These are phyloP conservation scores for Crocuta crocuta DNA, from an alignment of 2,113 vertebrate species.

Conservation along the genomic window DNA sequence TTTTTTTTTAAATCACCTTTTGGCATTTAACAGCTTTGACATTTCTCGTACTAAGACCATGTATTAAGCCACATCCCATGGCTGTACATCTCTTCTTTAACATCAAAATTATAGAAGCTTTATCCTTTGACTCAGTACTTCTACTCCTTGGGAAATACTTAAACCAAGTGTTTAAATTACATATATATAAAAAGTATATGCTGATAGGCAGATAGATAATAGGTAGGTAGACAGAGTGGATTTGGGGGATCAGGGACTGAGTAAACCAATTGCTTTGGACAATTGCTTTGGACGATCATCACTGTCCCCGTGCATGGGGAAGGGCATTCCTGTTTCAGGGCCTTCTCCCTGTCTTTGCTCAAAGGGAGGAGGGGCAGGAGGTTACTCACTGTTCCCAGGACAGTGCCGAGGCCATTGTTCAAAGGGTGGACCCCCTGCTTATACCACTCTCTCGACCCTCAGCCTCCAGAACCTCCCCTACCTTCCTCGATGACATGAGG, in stretches of 20 bases:
- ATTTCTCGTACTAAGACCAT: background rate
- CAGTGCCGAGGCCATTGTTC: background rate
- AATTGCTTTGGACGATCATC: background rate
- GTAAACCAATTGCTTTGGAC: background rate
- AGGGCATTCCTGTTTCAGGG: background rate
- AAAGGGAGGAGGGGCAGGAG: background rate
- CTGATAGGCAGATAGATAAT: background rate
- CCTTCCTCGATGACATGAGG: background rate
- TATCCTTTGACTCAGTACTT: slow-evolving; percentile 38
- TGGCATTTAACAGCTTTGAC: background rate
- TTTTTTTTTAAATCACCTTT: background rate
- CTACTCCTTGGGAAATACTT: background rate
- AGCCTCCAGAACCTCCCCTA: background rate
- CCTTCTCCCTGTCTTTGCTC: background rate
- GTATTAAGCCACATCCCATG: background rate
- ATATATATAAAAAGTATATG: background rate
- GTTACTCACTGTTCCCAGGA: background rate
- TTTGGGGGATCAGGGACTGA: background rate
- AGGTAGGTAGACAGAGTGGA: background rate
- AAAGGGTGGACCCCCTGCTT: background rate
- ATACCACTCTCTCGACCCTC: background rate
- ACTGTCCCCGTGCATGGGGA: background rate
- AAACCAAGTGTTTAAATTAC: slow-evolving; percentile 27
- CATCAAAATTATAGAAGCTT: background rate
- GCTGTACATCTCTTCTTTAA: background rate